Base-by-base conservation (phyloP, 2,113 vertebrate species). In the Fulica atra region DNA sequence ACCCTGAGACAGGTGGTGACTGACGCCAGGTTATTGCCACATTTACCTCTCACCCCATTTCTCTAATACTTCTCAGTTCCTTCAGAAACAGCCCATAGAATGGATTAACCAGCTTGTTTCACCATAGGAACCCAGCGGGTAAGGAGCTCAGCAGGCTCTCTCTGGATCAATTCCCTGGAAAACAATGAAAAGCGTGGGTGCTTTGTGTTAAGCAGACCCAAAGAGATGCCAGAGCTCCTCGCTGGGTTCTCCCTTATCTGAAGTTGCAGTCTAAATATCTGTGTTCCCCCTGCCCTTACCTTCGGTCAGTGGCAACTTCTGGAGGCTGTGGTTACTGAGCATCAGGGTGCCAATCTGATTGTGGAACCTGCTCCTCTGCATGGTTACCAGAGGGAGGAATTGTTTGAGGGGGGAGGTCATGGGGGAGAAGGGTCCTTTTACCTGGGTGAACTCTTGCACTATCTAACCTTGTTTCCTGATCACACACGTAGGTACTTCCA, bases 401-500 rank as follows among this genome's bases (percentile, higher is more conserved):
- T 10, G 3, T 2, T 16, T 18, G 10, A n/a, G n/a, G 12, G 42
- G 6, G 2, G 21, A 3, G 2, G 7, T 9, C 44, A 19, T 46
- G 44, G 42, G 33, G 26, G 20, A 10, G 13, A 3, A 28, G 11
- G 21, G 11, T 13, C 35, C 61, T 54, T 70, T 57, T 7, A 3
- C 23, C 18, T 59, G 57, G 11, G 3, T 11, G 29, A 70, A 11
- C 20, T 63, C 26, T 40, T 7, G 15, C 4, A 3, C 50, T 51
- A 7, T 16, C 16, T 64, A 60, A 44, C 59, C 50, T 70, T 54
- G 28, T 59, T 57, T 68, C 25, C 73, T 4, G 0, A 3, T 51
- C 7, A 0, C 16, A 4, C 12, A 14, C 1, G 0, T 9, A 3
- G 16, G 21, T 7, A 1, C 36, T 18, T 5, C 9, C 50, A 46